Base-by-base conservation (phyloP, 2,888 invertebrate species). In the Sphaerophoria rueppellii region DNA sequence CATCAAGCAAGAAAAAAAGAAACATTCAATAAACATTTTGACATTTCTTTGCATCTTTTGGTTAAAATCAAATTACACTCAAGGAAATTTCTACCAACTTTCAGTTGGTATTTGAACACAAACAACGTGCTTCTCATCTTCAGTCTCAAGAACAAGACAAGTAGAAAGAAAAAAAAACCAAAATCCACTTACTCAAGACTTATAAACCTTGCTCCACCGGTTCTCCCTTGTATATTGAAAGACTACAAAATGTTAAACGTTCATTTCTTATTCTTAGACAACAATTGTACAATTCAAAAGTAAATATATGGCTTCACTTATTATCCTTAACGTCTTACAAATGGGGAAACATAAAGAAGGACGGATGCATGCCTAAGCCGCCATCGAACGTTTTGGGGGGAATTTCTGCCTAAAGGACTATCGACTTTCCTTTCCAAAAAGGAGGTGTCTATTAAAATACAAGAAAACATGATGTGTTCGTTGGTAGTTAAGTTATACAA, bases 321-420 rank as follows among this genome's bases (percentile, higher is more conserved):
- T 81, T 85, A 85, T 85, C 81, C 76, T 75, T 85, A 85, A 81
- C 72, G 76, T 85, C 76, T 85, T 80, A 85, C 81, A 81, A 85
- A 81, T 85, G 81, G 85, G 73, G 85, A 77, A 81, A 81, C 85
- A 73, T 81, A 61, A 81, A 73, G 80, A 73, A 80, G 80, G 85
- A 85, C 63, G 73, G 65, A 85, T 70, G 81, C 67, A 72, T 55
- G 32, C 52, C 14, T 57, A 54, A 57, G 4, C 35, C 34, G 34
- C 9, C 35, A 6, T 40, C 37, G 5, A 4, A 11, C 1, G 14
- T 7, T 32, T 14, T 24, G 58, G 52, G 58, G 46, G 40, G 61
- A 70, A 63, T 57, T 73, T 65, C 63, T 43, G 76, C 85, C 76
- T 73, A 16, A 48, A 74, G 80, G 80, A 70, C 81, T 9, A 34